Base-by-base conservation (phyloP, 2,113 vertebrate species). In the Typhlomys cinereus region DNA sequence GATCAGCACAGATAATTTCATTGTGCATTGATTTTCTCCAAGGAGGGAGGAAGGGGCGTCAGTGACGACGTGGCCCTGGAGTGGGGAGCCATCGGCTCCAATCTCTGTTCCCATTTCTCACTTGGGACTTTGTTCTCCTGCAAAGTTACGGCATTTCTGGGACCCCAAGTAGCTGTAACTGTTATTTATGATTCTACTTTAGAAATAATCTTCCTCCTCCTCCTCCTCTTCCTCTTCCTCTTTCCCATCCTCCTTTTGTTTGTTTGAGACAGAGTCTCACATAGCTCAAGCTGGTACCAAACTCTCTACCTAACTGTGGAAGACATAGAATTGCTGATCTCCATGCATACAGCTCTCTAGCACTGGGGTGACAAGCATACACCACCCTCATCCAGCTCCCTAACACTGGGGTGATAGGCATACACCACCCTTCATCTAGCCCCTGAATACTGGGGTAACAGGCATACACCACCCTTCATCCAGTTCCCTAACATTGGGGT, bases 1-100 rank as follows among this genome's bases (percentile, higher is more conserved):
- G 87, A 94, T 57, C 54, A 87, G 54, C 71, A 52, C 62, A 80
- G 82, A 94, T 94, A 74, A 94, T 94, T 94, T 80, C 71, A 89
- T 69, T 85, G 62, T 11, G 14, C 85, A 93, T 88, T 0, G 36
- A 94, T 91, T 95, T 95, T 89, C 69, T 29, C 93, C 86, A 54
- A 31, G 36, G 59, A 92, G 89, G 54, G 61, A 78, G 89, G 76
- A 59, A 88, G 48, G 82, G 57, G 89, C n/a, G 62, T 87, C 81
- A 87, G 91, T 73, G 84, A 84, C 84, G 86, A 67, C 69, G 46
- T 44, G 82, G 64, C 25, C 2, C 29, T 66, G 67, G 70, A 70
- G 29, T 25, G 52, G 74, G 85, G 5, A 71, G 18, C 29, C 46
- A 13, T 36, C 44, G 81, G 73, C 62, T 79, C 54, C 14, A 7